Evolutionary conservation across 2,797 vertebrate genomes (phyloP).

Genomic region (Thaleichthys pacificus): DNA sequence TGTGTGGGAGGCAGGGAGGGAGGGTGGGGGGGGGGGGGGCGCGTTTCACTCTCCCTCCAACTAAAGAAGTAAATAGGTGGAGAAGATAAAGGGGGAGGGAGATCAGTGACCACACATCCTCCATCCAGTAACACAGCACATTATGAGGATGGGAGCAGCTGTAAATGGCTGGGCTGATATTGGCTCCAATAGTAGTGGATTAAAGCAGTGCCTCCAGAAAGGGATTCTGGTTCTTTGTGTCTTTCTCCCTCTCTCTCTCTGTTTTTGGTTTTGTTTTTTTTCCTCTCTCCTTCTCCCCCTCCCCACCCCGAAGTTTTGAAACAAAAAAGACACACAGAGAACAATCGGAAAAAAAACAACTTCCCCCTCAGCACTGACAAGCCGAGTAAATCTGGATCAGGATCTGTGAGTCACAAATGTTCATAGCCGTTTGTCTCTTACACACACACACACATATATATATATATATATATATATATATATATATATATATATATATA

Average conservation of each 20-base stretch:
- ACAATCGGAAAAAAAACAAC: constrained; percentile 15
- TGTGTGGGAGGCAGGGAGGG: too few relatives aligned
- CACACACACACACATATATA: not conserved
- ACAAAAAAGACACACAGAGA: not conserved
- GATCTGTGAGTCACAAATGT: not conserved
- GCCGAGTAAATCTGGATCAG: not conserved
- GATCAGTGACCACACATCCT: not conserved
- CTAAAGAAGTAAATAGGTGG: too few relatives aligned
- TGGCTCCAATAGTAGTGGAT: constrained; percentile 11
- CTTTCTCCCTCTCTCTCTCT: not conserved
- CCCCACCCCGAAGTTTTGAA: constrained; percentile 4
- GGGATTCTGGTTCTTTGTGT: not conserved
- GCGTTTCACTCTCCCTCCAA: not conserved
- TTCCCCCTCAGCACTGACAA: constrained; percentile 1
- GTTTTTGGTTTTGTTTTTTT: too few relatives aligned
- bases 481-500: not conserved
- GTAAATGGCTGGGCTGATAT: not conserved
- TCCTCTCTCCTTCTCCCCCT: too few relatives aligned
- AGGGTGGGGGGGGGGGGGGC: not conserved
- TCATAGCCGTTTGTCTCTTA: not conserved
- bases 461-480: not conserved
- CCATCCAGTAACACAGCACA: not conserved
- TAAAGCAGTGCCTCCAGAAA: not conserved
- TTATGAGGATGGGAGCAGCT: not conserved
- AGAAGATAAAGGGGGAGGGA: not conserved